These are phyloP conservation scores for Ellobius talpinus DNA, from an alignment of 2,113 vertebrate genomes.

Conservation along the genomic window DNA sequence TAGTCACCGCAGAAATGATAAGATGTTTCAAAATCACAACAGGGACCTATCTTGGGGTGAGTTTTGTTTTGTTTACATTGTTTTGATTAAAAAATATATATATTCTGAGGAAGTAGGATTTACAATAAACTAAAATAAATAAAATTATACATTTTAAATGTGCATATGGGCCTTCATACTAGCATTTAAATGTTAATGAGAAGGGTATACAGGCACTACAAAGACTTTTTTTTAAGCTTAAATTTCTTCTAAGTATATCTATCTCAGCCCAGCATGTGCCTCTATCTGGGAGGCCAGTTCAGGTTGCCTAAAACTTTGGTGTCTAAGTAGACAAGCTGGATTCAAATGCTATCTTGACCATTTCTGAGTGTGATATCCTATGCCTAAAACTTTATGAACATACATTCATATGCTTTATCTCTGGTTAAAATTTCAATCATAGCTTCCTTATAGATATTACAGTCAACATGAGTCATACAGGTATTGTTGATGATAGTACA, in stretches of 20 bases:
- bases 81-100: neutral
- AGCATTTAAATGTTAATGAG: neutral
- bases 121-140: neutral
- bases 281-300: neutral
- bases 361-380: neutral
- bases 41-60: neutral
- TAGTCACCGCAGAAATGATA: neutral
- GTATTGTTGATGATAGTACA: neutral
- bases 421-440: slow-evolving; percentile 12
- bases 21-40: neutral
- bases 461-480: neutral
- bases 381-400: neutral
- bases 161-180: neutral
- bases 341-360: neutral
- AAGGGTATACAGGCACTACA: neutral
- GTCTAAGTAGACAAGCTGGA: neutral
- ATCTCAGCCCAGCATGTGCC: neutral
- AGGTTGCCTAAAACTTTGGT: neutral
- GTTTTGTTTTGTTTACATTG: neutral
- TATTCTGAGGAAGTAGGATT: neutral
- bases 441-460: neutral
- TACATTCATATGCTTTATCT: neutral
- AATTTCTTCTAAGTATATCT: neutral
- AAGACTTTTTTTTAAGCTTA: neutral
- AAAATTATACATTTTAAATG: neutral